phyloP scores from a whole-genome alignment of 2,888 invertebrate genomes.

The Cheilosia pagana region DNA sequence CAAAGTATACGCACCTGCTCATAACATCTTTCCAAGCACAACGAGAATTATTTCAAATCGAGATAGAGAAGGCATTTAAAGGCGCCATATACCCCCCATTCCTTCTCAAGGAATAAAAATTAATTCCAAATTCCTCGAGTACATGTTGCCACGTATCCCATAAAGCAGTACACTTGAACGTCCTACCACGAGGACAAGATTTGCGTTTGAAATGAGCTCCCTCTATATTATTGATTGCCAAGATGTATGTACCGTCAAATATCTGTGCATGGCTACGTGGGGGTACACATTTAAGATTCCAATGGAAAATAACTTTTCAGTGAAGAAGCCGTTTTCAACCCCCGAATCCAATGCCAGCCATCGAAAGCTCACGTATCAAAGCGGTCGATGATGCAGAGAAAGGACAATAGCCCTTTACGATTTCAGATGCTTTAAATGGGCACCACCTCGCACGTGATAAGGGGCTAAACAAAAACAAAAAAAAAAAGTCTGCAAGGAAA shows the following conservation, averaged over 20 bases:
- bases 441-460: conserved; percentile 70
- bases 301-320: conserved; percentile 64
- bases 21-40: conserved; percentile 6
- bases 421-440: conserved; percentile 73
- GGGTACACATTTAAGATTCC: conserved; percentile 46
- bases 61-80: not conserved
- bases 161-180: conserved; percentile 56
- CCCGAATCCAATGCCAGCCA: conserved; percentile 33
- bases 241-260: conserved; percentile 14
- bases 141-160: conserved; percentile 66
- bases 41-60: conserved; percentile 17
- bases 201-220: conserved; percentile 68
- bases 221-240: conserved; percentile 40
- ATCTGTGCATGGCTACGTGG: conserved; percentile 10
- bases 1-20: conserved; percentile 27
- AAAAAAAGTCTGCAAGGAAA: conserved; percentile 54
- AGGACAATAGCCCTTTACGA: conserved; percentile 69
- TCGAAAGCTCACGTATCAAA: conserved; percentile 47
- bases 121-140: conserved; percentile 49
- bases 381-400: conserved; percentile 48
- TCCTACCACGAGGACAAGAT: conserved; percentile 62
- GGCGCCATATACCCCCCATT: conserved; percentile 23
- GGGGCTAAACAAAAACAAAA: conserved; percentile 62
- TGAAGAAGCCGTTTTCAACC: conserved; percentile 40
- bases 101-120: conserved; percentile 31